Conservation (phyloP, 2,888 invertebrate genomes). For the Lasiommata megera region DNA sequence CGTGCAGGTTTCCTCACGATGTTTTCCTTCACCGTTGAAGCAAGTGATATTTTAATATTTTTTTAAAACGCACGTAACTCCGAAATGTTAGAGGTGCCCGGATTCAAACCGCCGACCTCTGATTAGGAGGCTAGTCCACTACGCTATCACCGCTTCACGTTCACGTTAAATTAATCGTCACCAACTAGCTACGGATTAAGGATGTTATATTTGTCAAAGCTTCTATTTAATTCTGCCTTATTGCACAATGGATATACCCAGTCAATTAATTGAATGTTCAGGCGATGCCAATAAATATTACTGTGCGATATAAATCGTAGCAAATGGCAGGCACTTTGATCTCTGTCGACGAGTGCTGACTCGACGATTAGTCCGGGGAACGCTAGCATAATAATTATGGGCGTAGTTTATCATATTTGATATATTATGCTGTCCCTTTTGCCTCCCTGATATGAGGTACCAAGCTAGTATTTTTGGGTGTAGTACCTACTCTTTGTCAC, state of each 20-base stretch:
- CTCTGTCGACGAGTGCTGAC: slow-evolving; percentile 32
- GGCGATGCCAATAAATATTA: slow-evolving; percentile 20
- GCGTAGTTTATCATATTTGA: slow-evolving; percentile 9
- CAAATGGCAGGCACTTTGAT: slow-evolving; percentile 33
- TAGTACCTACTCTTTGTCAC: no score
- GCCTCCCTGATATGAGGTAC: neutral
- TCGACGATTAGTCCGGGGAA: slow-evolving; percentile 22
- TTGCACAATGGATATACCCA: slow-evolving; percentile 15
- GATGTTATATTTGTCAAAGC: neutral
- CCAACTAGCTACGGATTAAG: no score
- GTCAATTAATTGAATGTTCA: slow-evolving; percentile 32
- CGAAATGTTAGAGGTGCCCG: no score
- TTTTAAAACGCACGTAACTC: no score
- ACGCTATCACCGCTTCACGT: no score
- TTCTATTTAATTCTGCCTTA: slow-evolving; percentile 1
- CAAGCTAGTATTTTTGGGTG: no score
- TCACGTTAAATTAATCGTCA: no score
- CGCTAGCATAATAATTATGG: slow-evolving; percentile 15
- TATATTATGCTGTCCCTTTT: slow-evolving; percentile 8
- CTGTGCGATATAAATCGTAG: slow-evolving; percentile 22
- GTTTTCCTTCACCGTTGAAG: no score
- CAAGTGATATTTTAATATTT: no score
- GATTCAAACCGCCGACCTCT: no score
- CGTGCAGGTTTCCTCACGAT: no score
- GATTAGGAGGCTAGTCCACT: no score